Evolutionary conservation across 1,140 invertebrate genomes (phyloP).

Genomic region (Maniola jurtina): DNA sequence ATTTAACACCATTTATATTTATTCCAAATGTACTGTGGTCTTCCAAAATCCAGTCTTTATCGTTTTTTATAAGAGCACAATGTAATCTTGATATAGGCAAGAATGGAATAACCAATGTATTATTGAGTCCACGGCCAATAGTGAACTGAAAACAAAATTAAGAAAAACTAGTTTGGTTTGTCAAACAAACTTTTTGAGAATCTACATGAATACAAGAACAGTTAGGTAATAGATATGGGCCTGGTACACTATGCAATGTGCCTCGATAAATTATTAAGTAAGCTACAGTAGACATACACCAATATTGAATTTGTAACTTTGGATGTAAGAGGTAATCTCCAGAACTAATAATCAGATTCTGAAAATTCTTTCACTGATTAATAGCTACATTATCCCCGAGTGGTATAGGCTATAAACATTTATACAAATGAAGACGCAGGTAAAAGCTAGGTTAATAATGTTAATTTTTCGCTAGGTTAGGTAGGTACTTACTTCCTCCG

Average conservation of each 20-base stretch:
- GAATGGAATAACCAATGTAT: constrained; percentile 71
- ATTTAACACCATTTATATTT: constrained; percentile 64
- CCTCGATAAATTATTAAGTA: too few relatives aligned
- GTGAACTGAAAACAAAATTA: constrained; percentile 61
- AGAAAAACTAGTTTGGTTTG: not conserved
- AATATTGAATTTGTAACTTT: too few relatives aligned
- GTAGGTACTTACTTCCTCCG: constrained; percentile 45
- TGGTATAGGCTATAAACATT: not conserved
- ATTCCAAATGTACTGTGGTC: constrained; percentile 78
- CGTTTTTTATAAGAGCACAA: constrained; percentile 66
- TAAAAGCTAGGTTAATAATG: not conserved
- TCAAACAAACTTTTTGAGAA: too few relatives aligned
- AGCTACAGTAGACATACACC: too few relatives aligned
- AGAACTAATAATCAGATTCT: too few relatives aligned
- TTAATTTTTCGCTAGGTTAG: not conserved
- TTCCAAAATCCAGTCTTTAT: constrained; percentile 57
- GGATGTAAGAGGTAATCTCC: too few relatives aligned
- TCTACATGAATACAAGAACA: too few relatives aligned
- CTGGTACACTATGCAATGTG: too few relatives aligned
- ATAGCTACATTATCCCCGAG: not conserved
- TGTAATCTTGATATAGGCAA: constrained; percentile 78
- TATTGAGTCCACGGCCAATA: constrained; percentile 73
- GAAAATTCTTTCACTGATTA: too few relatives aligned
- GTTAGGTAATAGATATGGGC: too few relatives aligned
- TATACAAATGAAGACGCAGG: not conserved